Conservation (phyloP, 37 sponge, comb jelly and placozoan species). For the Crambe crambe region DNA sequence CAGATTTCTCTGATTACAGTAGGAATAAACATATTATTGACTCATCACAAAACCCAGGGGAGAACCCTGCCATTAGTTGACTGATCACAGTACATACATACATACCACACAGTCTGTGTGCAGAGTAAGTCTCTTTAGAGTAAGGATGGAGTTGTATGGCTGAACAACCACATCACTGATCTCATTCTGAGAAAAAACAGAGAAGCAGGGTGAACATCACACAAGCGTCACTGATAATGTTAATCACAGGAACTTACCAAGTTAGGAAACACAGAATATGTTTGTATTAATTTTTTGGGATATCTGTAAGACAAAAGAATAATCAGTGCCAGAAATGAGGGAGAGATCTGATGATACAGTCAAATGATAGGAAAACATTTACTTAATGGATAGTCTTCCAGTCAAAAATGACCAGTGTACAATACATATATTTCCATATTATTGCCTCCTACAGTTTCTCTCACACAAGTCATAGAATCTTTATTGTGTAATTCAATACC, state of each 20-base stretch:
- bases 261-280: slow-evolving; percentile 98
- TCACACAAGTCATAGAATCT: not conserved
- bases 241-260: slow-evolving; percentile 24
- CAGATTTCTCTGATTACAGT: no score
- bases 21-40: no score
- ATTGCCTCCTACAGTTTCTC: not conserved
- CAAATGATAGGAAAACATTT: not conserved
- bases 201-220: not conserved
- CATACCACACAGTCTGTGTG: slow-evolving; percentile 94
- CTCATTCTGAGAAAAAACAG: slow-evolving; percentile 45
- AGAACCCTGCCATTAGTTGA: not conserved
- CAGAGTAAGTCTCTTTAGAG: slow-evolving; percentile 93
- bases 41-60: no score
- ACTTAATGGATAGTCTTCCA: not conserved
- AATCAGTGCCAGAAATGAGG: not conserved
- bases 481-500: no score
- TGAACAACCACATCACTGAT: slow-evolving; percentile 98
- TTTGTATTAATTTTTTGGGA: slow-evolving; percentile 97
- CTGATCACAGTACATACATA: not conserved
- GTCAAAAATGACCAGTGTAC: not conserved
- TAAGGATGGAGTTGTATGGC: slow-evolving; percentile 98
- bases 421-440: not conserved
- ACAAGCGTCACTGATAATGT: not conserved
- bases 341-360: not conserved
- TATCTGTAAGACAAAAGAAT: slow-evolving; percentile 46